These are phyloP conservation scores for Lasaia peninsularis DNA, from an alignment of 1,140 invertebrate species.

Conservation along the genomic window DNA sequence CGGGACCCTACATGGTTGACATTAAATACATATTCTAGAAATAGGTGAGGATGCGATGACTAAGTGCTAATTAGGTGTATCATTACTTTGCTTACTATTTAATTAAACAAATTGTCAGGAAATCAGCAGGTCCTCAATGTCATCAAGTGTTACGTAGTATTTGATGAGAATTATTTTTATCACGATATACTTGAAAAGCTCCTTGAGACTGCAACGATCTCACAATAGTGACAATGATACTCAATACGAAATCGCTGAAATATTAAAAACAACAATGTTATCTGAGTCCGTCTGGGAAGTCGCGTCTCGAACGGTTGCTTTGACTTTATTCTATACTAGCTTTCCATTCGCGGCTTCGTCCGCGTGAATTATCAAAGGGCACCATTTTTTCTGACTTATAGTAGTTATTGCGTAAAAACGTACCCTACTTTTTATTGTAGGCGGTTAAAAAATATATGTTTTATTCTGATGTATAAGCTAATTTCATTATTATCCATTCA, in stretches of 20 bases:
- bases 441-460: too few species aligned
- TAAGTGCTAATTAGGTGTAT: neutral
- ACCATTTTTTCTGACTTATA: too few species aligned
- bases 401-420: too few species aligned
- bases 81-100: neutral
- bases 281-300: neutral
- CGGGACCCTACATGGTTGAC: too few species aligned
- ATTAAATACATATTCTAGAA: too few species aligned
- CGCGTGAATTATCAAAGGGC: too few species aligned
- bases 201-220: neutral
- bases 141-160: neutral
- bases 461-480: too few species aligned
- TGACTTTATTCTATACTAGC: too few species aligned
- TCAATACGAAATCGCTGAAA: neutral
- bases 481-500: too few species aligned
- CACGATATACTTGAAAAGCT: slow-evolving; percentile 1
- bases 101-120: neutral
- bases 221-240: neutral
- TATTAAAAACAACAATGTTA: slow-evolving; percentile 2
- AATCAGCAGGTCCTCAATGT: neutral
- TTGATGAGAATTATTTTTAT: neutral
- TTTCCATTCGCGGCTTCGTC: too few species aligned
- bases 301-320: neutral
- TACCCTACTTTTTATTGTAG: too few species aligned
- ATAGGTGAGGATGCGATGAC: neutral